Conservation (phyloP, 2,888 invertebrate genomes). For the Gymnosoma rotundatum region DNA sequence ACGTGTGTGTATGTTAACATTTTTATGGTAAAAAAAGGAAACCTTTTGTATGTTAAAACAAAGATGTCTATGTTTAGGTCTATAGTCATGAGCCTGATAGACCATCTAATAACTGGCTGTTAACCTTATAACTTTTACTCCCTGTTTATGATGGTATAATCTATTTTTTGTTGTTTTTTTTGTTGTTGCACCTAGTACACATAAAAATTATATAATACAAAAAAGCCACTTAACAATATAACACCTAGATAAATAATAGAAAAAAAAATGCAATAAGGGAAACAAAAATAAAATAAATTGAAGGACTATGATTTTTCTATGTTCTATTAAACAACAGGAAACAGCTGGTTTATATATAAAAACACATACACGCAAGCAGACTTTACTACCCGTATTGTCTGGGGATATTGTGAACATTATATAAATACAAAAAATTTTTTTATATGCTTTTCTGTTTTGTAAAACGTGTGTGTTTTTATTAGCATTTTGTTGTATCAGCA, state of each 20-base stretch:
- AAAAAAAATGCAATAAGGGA: slow-evolving; percentile 21
- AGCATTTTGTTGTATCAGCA: slow-evolving; percentile 37
- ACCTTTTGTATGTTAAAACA: slow-evolving; percentile 15
- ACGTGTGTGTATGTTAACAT: background rate
- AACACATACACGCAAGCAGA: background rate
- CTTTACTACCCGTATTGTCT: slow-evolving; percentile 5
- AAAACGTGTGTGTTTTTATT: slow-evolving; percentile 40
- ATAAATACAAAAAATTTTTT: slow-evolving; percentile 2
- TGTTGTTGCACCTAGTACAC: background rate
- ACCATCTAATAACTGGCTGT: slow-evolving; percentile 51
- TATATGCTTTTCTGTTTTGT: background rate
- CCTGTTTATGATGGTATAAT: slow-evolving; percentile 7
- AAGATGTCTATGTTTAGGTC: slow-evolving; percentile 2
- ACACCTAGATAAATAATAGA: slow-evolving; percentile 56
- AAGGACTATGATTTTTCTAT: slow-evolving; percentile 35
- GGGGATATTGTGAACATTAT: slow-evolving; percentile 9
- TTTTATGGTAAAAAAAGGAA: background rate
- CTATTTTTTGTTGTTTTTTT: slow-evolving; percentile 1
- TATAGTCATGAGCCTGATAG: slow-evolving; percentile 31
- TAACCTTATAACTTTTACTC: slow-evolving; percentile 58
- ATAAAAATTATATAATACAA: background rate
- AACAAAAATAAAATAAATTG: slow-evolving; percentile 42
- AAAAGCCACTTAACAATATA: slow-evolving; percentile 60
- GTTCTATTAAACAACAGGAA: slow-evolving; percentile 52
- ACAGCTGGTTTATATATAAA: slow-evolving; percentile 19